Evolutionary conservation across 2,888 invertebrate genomes (phyloP).

Genomic region (Cryptus armator): DNA sequence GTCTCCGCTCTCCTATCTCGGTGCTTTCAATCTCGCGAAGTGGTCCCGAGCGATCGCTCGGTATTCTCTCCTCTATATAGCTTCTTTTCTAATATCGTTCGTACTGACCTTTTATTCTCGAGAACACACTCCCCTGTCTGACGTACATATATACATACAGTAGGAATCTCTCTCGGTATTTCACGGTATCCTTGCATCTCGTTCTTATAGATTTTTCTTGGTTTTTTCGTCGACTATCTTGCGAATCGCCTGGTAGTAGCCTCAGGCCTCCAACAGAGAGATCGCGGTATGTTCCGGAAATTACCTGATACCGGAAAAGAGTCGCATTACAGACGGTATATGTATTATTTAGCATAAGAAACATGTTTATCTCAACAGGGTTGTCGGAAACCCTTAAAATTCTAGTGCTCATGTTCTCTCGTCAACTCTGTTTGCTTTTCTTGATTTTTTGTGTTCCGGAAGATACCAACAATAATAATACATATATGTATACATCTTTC

Average conservation of each 20-base stretch:
- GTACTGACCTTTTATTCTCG: constrained; percentile 36
- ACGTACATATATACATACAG: constrained; percentile 28
- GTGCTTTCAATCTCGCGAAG: constrained; percentile 67
- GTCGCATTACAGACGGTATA: constrained; percentile 9
- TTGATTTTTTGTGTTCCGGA: neutral
- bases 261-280: neutral
- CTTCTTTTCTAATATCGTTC: constrained; percentile 49
- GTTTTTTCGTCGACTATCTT: constrained; percentile 26
- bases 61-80: constrained; percentile 33
- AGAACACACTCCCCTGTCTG: constrained; percentile 48
- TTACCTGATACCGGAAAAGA: constrained; percentile 36
- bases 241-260: constrained; percentile 37
- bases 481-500: neutral
- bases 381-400: constrained; percentile 30
- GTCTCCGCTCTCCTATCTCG: constrained; percentile 55
- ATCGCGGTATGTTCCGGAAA: constrained; percentile 35
- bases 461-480: neutral
- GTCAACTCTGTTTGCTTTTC: neutral
- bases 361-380: constrained; percentile 13
- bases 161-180: constrained; percentile 25
- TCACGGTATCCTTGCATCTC: constrained; percentile 29
- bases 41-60: constrained; percentile 67
- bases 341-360: neutral
- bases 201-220: constrained; percentile 40
- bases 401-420: constrained; percentile 6